A percentile compares a stretch with the other conserved stretches of the same genome.
These are phyloP conservation scores for Dipodomys merriami DNA, from an alignment of 2,113 vertebrate species.

Conservation along the genomic window DNA sequence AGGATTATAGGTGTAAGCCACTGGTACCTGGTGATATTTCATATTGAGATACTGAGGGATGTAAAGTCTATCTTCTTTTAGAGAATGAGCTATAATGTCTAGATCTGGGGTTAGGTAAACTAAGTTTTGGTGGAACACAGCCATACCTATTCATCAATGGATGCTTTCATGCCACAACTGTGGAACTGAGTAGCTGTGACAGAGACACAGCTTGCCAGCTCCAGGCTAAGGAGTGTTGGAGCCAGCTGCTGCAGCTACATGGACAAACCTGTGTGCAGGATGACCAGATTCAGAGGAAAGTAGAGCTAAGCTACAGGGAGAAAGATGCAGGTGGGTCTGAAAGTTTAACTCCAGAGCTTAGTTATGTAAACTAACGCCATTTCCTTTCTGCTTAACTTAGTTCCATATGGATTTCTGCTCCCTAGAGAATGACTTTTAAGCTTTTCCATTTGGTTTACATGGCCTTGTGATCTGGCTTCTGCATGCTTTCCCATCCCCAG, in stretches of 20 bases:
- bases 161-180: background rate
- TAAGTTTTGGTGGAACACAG: slow-evolving; percentile 5
- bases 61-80: background rate
- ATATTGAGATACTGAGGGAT: background rate
- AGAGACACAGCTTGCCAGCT: background rate
- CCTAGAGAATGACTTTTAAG: background rate
- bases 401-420: background rate
- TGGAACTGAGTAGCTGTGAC: background rate
- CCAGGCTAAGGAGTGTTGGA: background rate
- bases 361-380: background rate
- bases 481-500: background rate
- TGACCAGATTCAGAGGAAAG: background rate
- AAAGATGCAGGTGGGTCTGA: background rate
- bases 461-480: background rate
- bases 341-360: background rate
- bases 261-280: background rate
- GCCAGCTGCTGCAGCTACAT: background rate
- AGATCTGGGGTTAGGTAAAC: background rate
- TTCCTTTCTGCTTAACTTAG: background rate
- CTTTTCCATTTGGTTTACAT: background rate
- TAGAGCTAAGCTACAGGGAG: background rate
- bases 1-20: too few species aligned
- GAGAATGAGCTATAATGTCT: background rate
- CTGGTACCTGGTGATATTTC: background rate
- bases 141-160: background rate